A percentile compares a stretch with the other conserved stretches of the same genome.
Conservation (phyloP, 2,888 invertebrate species). For the Chironomus riparius region DNA sequence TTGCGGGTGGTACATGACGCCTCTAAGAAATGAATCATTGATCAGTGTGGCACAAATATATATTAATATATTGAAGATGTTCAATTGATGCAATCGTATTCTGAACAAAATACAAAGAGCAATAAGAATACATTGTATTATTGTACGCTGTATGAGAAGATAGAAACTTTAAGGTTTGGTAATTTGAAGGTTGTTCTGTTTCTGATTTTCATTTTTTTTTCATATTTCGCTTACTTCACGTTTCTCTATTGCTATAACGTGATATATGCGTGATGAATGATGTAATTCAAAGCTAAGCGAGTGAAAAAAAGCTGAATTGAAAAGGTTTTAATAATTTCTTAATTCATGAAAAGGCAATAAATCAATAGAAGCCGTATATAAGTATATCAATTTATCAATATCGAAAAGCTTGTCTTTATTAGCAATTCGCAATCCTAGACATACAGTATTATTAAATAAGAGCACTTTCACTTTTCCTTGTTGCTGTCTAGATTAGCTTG, state of each 20-base stretch:
- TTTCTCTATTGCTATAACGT: not conserved
- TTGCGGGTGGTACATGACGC: not conserved
- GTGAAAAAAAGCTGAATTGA: too few relatives aligned
- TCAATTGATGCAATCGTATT: not conserved
- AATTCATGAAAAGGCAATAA: too few relatives aligned
- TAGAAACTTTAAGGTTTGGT: not conserved
- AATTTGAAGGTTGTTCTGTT: conserved; percentile 3
- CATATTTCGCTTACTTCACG: not conserved
- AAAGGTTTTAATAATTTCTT: too few relatives aligned
- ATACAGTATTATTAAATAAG: not conserved
- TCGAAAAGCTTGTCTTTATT: too few relatives aligned
- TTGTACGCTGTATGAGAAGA: not conserved
- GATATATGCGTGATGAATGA: not conserved
- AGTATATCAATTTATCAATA: too few relatives aligned
- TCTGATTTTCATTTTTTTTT: not conserved
- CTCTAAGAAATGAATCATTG: not conserved
- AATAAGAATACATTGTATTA: not conserved
- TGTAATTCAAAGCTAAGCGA: not conserved
- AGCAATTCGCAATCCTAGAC: not conserved
- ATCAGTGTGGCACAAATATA: too few relatives aligned
- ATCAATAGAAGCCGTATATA: too few relatives aligned
- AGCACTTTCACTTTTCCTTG: not conserved
- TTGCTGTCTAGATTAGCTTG: too few relatives aligned
- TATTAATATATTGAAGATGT: too few relatives aligned
- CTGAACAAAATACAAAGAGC: not conserved